A percentile compares a stretch with the other conserved stretches of the same genome.
Evolutionary conservation across 2,113 vertebrate genomes (phyloP).

Genomic region (Syngnathus scovelli): DNA sequence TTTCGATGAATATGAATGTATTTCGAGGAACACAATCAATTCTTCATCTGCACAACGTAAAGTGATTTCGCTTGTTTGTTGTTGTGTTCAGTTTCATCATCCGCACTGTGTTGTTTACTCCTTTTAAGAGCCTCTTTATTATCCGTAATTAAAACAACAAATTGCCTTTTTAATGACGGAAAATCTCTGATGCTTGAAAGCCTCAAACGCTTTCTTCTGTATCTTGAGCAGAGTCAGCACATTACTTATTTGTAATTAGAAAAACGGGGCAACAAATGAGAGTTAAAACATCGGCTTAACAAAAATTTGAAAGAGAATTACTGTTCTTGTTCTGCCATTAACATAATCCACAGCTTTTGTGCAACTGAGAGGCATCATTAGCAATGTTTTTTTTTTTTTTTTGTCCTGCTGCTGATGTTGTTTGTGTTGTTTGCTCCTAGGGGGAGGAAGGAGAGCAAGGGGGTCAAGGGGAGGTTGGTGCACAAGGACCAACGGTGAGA

Average conservation of each 20-base stretch:
- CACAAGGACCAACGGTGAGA: slow-evolving; percentile 86
- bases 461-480: slow-evolving; percentile 79
- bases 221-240: slow-evolving; percentile 17
- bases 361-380: slow-evolving; percentile 4
- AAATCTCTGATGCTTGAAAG: slow-evolving; percentile 16
- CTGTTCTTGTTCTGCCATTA: slow-evolving; percentile 35
- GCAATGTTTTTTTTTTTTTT: not conserved
- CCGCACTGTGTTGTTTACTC: slow-evolving; percentile 11
- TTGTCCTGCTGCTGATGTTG: not conserved
- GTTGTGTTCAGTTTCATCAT: slow-evolving; percentile 12
- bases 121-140: slow-evolving; percentile 10
- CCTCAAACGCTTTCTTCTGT: not conserved
- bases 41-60: not conserved
- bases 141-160: slow-evolving; percentile 26
- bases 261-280: slow-evolving; percentile 24
- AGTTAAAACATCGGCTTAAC: slow-evolving; percentile 28
- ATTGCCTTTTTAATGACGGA: slow-evolving; percentile 23
- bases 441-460: slow-evolving; percentile 95
- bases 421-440: slow-evolving; percentile 57
- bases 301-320: not conserved
- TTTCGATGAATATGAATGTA: slow-evolving; percentile 2
- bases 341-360: slow-evolving; percentile 4
- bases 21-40: not conserved
- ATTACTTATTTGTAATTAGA: slow-evolving; percentile 45
- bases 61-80: slow-evolving; percentile 9